Conservation (phyloP, 2,888 invertebrate genomes). For the Cybosia mesomella region DNA sequence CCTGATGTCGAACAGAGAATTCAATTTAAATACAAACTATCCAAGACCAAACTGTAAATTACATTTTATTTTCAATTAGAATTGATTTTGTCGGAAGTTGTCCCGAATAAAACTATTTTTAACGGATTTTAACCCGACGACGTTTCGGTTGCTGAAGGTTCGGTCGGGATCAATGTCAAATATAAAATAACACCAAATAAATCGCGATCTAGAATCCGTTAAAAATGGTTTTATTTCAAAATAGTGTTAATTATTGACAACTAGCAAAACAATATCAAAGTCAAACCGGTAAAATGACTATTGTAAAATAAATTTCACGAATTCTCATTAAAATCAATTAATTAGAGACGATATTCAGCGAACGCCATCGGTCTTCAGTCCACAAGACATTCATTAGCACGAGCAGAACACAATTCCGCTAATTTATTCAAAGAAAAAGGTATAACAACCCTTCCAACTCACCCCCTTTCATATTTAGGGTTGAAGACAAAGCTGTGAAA, state of each 20-base stretch:
- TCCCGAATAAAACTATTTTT: too few relatives aligned
- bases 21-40: neutral
- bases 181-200: too few relatives aligned
- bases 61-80: constrained; percentile 7
- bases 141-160: too few relatives aligned
- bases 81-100: too few relatives aligned
- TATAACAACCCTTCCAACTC: constrained; percentile 53
- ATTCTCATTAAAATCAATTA: constrained; percentile 70
- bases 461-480: constrained; percentile 42
- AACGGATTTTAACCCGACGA: too few relatives aligned
- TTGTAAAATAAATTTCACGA: constrained; percentile 37
- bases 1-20: too few relatives aligned
- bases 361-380: constrained; percentile 53
- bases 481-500: constrained; percentile 30
- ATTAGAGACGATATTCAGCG: constrained; percentile 67
- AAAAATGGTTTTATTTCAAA: too few relatives aligned
- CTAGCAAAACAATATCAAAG: constrained; percentile 10
- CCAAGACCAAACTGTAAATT: neutral
- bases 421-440: constrained; percentile 83
- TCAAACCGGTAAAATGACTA: constrained; percentile 28
- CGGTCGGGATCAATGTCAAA: too few relatives aligned
- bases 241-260: neutral
- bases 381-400: constrained; percentile 79
- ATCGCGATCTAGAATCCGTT: too few relatives aligned
- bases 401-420: constrained; percentile 74